Evolutionary conservation across 1,140 invertebrate species (phyloP).

Genomic region (Xylocopa sonorina): DNA sequence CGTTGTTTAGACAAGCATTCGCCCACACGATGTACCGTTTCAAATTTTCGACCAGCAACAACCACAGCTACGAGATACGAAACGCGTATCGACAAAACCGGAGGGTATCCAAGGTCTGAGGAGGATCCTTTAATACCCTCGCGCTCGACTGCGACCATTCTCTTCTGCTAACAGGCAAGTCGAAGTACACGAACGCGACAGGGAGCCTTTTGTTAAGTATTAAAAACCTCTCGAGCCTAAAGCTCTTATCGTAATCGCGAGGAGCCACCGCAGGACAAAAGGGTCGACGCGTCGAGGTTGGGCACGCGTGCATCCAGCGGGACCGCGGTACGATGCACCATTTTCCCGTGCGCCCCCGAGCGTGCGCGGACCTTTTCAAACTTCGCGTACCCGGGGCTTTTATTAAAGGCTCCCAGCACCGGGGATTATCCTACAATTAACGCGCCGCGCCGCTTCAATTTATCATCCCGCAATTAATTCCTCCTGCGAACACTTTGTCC

Average conservation of each 20-base stretch:
- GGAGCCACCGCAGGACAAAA: constrained; percentile 31
- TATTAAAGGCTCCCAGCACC: not conserved
- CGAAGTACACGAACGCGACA: constrained; percentile 31
- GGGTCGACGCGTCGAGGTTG: constrained; percentile 10
- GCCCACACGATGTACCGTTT: too few species aligned
- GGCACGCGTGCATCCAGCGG: not conserved
- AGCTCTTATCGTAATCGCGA: constrained; percentile 34
- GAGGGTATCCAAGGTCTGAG: not conserved
- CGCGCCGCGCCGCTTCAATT: constrained; percentile 1
- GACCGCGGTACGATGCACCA: not conserved
- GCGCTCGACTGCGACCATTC: not conserved
- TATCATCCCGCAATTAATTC: constrained; percentile 36
- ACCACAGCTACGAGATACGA: too few species aligned
- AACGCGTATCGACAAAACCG: not conserved
- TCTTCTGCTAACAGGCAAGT: constrained; percentile 8
- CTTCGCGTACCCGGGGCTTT: not conserved
- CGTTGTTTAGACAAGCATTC: not conserved
- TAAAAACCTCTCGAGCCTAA: constrained; percentile 49
- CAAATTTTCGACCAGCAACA: too few species aligned
- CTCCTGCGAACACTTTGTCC: not conserved
- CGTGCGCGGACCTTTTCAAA: constrained; percentile 10
- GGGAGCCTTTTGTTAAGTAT: constrained; percentile 56
- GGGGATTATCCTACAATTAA: constrained; percentile 13
- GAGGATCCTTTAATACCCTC: not conserved
- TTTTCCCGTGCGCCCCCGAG: not conserved